Evolutionary conservation across 2,113 vertebrate species (phyloP).

Genomic region (Bufo gargarizans): DNA sequence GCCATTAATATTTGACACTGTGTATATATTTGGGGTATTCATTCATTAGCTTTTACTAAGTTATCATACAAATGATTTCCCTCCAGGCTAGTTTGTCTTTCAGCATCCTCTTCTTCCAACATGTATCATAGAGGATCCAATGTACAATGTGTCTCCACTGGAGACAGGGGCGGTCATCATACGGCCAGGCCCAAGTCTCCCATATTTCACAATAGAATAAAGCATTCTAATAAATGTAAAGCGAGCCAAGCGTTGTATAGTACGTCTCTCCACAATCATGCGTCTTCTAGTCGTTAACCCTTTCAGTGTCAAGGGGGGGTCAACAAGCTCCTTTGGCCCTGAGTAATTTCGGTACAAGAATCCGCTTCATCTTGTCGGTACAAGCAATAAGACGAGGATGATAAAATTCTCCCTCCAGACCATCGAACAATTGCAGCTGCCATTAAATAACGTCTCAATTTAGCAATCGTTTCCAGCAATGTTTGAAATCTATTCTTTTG

Average conservation of each 20-base stretch:
- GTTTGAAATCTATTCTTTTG: constrained; percentile 81
- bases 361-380: constrained; percentile 32
- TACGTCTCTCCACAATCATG: not conserved
- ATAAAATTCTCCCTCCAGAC: constrained; percentile 67
- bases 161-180: constrained; percentile 80
- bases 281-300: constrained; percentile 4
- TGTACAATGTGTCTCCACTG: constrained; percentile 70
- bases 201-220: constrained; percentile 94
- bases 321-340: constrained; percentile 13
- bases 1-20: constrained; percentile 56
- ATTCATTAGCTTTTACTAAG: constrained; percentile 50
- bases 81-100: not conserved
- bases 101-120: not conserved
- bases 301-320: not conserved
- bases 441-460: constrained; percentile 81
- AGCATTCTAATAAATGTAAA: constrained; percentile 70
- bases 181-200: constrained; percentile 78
- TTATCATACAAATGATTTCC: constrained; percentile 50
- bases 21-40: constrained; percentile 59
- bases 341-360: constrained; percentile 31
- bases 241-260: not conserved
- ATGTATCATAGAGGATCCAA: constrained; percentile 58
- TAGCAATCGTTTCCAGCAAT: constrained; percentile 80
- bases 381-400: constrained; percentile 33
- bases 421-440: constrained; percentile 87